phyloP scores from a whole-genome alignment of 2,113 vertebrate species.

The Stegostoma tigrinum region DNA sequence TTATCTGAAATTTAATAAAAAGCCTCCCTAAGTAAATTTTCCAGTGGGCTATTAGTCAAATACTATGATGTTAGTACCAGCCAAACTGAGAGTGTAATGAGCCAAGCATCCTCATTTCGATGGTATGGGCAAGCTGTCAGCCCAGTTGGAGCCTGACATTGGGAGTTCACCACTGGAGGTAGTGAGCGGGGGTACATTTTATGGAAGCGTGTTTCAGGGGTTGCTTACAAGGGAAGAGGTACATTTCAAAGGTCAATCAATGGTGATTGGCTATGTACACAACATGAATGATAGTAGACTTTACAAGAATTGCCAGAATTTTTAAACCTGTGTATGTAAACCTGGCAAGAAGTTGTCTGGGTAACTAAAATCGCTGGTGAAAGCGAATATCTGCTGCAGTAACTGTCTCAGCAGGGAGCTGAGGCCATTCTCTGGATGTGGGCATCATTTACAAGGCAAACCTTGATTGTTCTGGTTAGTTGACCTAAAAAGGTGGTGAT shows the following conservation, averaged over 20 bases:
- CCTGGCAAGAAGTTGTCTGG: not conserved
- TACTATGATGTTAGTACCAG: not conserved
- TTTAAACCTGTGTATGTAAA: not conserved
- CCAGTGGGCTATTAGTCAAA: not conserved
- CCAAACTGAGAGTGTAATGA: not conserved
- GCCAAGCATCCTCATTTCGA: not conserved
- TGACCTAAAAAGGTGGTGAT: not conserved
- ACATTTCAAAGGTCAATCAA: not conserved
- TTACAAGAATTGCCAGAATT: not conserved
- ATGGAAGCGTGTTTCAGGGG: not conserved
- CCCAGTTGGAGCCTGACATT: not conserved
- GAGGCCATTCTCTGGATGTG: not conserved
- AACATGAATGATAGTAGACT: not conserved
- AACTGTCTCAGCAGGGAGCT: not conserved
- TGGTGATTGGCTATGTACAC: not conserved
- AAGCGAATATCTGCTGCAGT: not conserved
- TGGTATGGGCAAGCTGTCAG: too few relatives aligned
- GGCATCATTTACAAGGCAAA: not conserved
- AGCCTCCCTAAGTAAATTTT: not conserved
- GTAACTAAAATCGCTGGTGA: not conserved
- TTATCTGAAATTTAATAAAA: not conserved
- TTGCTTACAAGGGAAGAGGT: not conserved
- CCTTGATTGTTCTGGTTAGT: not conserved
- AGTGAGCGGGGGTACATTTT: not conserved
- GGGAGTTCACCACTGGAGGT: not conserved